Percentiles rank a stretch among this genome's conserved stretches.
Evolutionary conservation across 2,888 invertebrate species (phyloP).

Genomic region (Schizotus pectinicornis): DNA sequence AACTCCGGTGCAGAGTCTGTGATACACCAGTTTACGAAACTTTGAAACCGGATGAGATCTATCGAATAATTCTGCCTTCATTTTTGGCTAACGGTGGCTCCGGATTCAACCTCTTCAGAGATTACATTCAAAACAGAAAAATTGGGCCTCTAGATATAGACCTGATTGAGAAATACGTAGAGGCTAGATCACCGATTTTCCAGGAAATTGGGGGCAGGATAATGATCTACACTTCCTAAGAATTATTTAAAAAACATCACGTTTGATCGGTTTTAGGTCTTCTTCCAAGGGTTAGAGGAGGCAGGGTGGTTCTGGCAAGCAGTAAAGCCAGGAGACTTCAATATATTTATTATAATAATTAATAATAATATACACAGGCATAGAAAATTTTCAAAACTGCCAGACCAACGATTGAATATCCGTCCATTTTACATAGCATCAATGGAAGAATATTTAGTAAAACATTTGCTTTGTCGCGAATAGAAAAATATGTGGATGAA

Average conservation of each 20-base stretch:
- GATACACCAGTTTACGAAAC: conserved; percentile 67
- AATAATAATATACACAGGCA: conserved; percentile 15
- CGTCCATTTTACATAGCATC: not conserved
- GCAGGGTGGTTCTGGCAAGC: too few relatives aligned
- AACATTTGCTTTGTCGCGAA: conserved; percentile 8
- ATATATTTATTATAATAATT: conserved; percentile 9
- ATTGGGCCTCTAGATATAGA: conserved; percentile 64
- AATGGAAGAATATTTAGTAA: conserved; percentile 2
- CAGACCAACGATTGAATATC: conserved; percentile 5
- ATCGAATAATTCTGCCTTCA: conserved; percentile 67
- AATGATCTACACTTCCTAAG: conserved; percentile 44
- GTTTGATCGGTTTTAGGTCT: too few relatives aligned
- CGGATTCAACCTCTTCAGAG: conserved; percentile 64
- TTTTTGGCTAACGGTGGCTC: conserved; percentile 77
- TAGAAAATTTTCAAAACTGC: conserved; percentile 17
- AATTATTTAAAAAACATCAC: too few relatives aligned
- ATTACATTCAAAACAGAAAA: conserved; percentile 61
- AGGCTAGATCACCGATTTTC: conserved; percentile 60
- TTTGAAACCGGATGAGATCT: conserved; percentile 64
- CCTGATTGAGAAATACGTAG: conserved; percentile 62
- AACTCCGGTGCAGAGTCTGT: conserved; percentile 69
- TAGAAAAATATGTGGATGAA: conserved; percentile 15
- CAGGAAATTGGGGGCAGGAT: conserved; percentile 65
- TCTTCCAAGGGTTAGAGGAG: too few relatives aligned
- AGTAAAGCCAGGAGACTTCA: not conserved